Base-by-base conservation (phyloP, 1,140 invertebrate species). In the Drosophila sproati region DNA sequence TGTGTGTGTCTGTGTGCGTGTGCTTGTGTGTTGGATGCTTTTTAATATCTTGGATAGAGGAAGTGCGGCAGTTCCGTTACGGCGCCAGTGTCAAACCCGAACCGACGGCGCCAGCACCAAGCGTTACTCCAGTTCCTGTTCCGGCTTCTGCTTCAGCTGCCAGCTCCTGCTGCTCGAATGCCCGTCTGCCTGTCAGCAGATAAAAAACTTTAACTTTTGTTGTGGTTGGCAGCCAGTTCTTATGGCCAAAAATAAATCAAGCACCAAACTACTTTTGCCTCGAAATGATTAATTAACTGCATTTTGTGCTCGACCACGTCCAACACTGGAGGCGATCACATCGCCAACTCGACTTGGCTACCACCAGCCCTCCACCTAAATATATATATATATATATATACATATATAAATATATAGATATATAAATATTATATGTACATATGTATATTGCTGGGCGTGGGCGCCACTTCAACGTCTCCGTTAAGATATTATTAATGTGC, bases 261-360 rank as follows among this genome's bases (percentile, higher is more conserved):
- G 83, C 79, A 61, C 67, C 77, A 78, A 70, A 88, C 85, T 88
- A 88, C 85, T 88, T 85, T 80, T 80, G 67, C 54, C 41, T 51
- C 55, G 57, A 88, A 88, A 88, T 88, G 85, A 88, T 88, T 88
- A 88, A 88, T 88, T 88, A 88, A 88, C 85, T 88, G 85, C 78
- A 88, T 78, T 89, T 85, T 81, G 68, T 76, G 85, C 80, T 78
- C 83, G 64, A 35, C 56, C 71, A 59, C 59, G 68, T 70, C 20
- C 51, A 55, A 50, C 35, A 59, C 55, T 37, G 28, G 12, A 34
- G 56, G 10, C 8, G 34, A 66, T 43, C 50, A 35, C 63, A 39
- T 50, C 39, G n/a, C 39, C 10, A 4, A 43, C 28, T 5, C 32
- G 34, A 0, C 20, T 3, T n/a, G 47, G 5, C 55, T 34, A 20